Conservation (phyloP, 1,140 invertebrate genomes). For the Cephus cinctus region DNA sequence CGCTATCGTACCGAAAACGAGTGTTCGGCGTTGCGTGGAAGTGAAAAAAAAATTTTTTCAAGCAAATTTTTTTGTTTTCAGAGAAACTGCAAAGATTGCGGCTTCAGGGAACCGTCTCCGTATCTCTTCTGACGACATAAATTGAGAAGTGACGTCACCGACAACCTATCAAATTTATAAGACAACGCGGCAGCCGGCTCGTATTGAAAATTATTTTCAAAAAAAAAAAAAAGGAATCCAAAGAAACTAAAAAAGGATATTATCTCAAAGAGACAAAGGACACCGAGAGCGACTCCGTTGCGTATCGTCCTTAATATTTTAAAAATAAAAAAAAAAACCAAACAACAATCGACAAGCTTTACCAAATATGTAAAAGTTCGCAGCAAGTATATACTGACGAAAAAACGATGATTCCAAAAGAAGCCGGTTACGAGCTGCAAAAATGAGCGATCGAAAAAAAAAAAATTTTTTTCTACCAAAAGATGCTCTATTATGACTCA, state of each 20-base stretch:
- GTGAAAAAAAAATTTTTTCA: too few species aligned
- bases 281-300: too few species aligned
- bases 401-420: too few species aligned
- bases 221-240: background rate
- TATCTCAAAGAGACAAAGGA: too few species aligned
- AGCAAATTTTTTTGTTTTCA: slow-evolving; percentile 12
- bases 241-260: background rate
- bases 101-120: slow-evolving; percentile 22
- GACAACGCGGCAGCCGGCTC: slow-evolving; percentile 28
- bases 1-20: too few species aligned
- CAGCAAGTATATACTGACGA: too few species aligned
- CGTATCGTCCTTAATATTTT: too few species aligned
- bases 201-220: slow-evolving; percentile 1
- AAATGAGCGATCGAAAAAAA: background rate
- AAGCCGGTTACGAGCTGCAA: slow-evolving; percentile 3
- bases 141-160: background rate
- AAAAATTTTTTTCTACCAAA: background rate
- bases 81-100: slow-evolving; percentile 25
- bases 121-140: slow-evolving; percentile 7
- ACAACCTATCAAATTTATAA: slow-evolving; percentile 5
- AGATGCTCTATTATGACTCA: too few species aligned
- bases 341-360: background rate
- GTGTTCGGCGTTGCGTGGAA: too few species aligned
- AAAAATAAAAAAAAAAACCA: background rate
- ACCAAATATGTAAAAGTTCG: background rate